Base-by-base conservation (phyloP, 2,113 vertebrate species). In the Circaetus gallicus region DNA sequence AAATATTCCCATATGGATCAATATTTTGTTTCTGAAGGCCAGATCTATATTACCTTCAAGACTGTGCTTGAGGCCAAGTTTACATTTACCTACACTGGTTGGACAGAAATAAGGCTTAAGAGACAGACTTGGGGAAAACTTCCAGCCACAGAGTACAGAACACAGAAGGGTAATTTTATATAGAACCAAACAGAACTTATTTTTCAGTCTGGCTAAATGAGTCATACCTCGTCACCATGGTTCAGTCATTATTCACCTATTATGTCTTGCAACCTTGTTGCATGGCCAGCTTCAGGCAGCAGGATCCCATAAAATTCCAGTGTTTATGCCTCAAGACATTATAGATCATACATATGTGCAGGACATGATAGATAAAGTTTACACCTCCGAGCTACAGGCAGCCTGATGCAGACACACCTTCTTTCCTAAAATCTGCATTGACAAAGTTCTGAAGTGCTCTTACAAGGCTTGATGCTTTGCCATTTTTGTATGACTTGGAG, bases 91-190 rank as follows among this genome's bases (percentile, higher is more conserved):
- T 24, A 26, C 29, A 50, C 2, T 58, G 21, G 0, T 5, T 88
- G 19, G 9, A 67, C 4, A 38, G 66, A 80, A 66, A 71, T 38
- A 49, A 69, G 15, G 3, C 6, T 87, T 77, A 61, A 70, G 19
- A 47, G 21, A 47, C 12, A 80, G 59, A 65, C 2, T 72, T 38
- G n/a, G 4, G 12, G 19, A 86, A 74, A 63, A 31, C 5, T 55
- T 91, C 49, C 13, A 43, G 24, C 6, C 12, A 55, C 7, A 15
- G 18, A 58, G 6, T 63, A n/a, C 25, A 55, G 19, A 59, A 69
- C 2, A 38, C 0, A 0, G 6, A 83, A 77, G 14, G 2, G 5
- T 50, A 58, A 69, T 50, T 72, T 63, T 77, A 13, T 17, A 9
- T 53, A 72, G 76, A 86, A 42, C 2, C 3, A 72, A 72, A 29